Conservation (phyloP, 2,888 invertebrate species). For the Dione juno region DNA sequence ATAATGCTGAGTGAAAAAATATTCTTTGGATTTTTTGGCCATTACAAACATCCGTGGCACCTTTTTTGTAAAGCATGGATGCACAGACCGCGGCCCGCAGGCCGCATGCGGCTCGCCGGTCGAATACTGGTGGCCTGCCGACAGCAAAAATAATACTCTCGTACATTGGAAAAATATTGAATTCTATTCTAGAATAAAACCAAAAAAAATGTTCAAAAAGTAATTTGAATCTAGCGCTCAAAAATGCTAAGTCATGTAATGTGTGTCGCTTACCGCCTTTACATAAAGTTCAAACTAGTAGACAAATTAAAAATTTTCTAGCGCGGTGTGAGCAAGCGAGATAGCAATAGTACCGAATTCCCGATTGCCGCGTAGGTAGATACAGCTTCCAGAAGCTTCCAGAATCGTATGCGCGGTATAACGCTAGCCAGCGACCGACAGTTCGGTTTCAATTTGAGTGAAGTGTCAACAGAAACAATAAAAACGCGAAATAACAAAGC, state of each 20-base stretch:
- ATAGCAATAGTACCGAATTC: no score
- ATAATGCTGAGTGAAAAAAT: no score
- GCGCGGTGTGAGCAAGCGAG: not conserved
- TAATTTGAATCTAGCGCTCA: not conserved
- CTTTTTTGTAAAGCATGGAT: not conserved
- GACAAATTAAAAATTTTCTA: not conserved
- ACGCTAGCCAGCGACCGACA: not conserved
- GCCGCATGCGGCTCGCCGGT: no score
- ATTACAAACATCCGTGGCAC: no score
- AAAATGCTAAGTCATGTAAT: not conserved
- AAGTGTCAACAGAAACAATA: conserved; percentile 1
- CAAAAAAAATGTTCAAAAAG: not conserved
- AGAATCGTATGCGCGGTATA: not conserved
- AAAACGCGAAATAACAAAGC: not conserved
- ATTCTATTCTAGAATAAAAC: no score
- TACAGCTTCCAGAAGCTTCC: not conserved
- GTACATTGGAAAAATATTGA: no score
- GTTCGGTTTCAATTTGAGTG: conserved; percentile 2
- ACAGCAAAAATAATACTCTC: no score
- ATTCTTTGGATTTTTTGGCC: no score
- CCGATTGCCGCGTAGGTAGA: not conserved
- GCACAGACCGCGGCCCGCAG: no score
- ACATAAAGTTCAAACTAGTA: not conserved
- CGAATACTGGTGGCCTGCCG: no score
- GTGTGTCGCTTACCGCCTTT: not conserved